Evolutionary conservation across 2,113 vertebrate genomes (phyloP), one percentile per base, ranked within the genome.

Genomic region (Phoenicopterus ruber): DNA sequence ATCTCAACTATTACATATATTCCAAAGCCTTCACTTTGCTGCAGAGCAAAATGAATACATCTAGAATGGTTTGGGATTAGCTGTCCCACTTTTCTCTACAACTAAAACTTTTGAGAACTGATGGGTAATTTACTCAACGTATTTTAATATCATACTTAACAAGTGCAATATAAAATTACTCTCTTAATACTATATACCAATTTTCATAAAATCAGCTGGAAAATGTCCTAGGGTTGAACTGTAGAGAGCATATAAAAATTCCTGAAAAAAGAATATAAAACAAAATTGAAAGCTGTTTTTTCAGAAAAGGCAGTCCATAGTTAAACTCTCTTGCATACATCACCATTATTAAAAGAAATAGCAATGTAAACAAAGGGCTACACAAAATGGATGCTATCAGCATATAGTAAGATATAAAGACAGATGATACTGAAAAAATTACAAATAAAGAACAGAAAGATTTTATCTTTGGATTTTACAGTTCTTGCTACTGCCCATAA

Each of bases 91-190:
- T 90, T 70, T 73, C 42, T 59, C 61, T 66, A 58, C 36, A 69
- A 86, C 59, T 50, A 52, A 61, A 93, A 74, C 57, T 86, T 97
- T 54, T 87, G 8, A 82, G 79, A 81, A 88, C 29, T 79, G 52
- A 42, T 38, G 9, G 9, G 9, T 65, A 81, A 63, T 71, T 94
- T 88, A 95, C 26, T 71, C 86, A 57, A 72, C 12, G 2, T 57
- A 91, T 93, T 90, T 96, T 95, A 97, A 82, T 92, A 90, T 50
- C 19, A 84, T 32, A 94, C 88, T 96, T 95, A 97, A 95, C 42
- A 96, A 95, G 22, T 50, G 34, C 34, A 93, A 52, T 62, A 86
- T 61, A 96, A 96, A 96, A 94, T 82, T 70, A 94, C 19, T 94
- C 26, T 79, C 10, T 11, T 5, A 86, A 82, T 47, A 81, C 59